These are phyloP conservation scores for Miltochrista miniata DNA, from an alignment of 2,888 invertebrate genomes.

Conservation along the genomic window DNA sequence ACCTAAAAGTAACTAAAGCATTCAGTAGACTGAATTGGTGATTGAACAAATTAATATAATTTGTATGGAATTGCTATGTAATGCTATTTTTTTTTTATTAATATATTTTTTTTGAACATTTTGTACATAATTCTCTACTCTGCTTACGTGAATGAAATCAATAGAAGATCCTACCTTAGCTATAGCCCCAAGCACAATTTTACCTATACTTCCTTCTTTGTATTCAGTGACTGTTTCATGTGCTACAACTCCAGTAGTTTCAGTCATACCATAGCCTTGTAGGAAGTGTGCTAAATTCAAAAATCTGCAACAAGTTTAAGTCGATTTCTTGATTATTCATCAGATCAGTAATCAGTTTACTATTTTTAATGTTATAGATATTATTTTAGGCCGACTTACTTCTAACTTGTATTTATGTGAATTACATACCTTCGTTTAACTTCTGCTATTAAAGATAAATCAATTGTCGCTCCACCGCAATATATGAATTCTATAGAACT, in stretches of 20 bases:
- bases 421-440: slow-evolving; percentile 50
- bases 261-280: slow-evolving; percentile 72
- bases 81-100: too few species aligned
- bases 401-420: too few species aligned
- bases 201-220: slow-evolving; percentile 63
- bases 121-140: too few species aligned
- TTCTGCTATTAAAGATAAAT: slow-evolving; percentile 41
- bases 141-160: too few species aligned
- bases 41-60: too few species aligned
- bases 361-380: too few species aligned
- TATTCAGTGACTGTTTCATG: slow-evolving; percentile 40
- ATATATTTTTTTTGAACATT: too few species aligned
- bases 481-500: slow-evolving; percentile 53
- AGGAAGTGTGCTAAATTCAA: slow-evolving; percentile 47
- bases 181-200: slow-evolving; percentile 32
- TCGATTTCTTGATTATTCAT: neutral
- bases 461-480: slow-evolving; percentile 63
- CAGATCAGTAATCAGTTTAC: too few species aligned
- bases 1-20: slow-evolving; percentile 44
- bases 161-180: slow-evolving; percentile 22
- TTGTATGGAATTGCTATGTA: too few species aligned
- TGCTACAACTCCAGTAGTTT: slow-evolving; percentile 53
- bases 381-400: too few species aligned
- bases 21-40: too few species aligned
- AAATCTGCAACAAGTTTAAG: slow-evolving; percentile 41